Evolutionary conservation across 1,140 invertebrate species (phyloP), one percentile per base, ranked within the genome.

Genomic region (Lasaia peninsularis): DNA sequence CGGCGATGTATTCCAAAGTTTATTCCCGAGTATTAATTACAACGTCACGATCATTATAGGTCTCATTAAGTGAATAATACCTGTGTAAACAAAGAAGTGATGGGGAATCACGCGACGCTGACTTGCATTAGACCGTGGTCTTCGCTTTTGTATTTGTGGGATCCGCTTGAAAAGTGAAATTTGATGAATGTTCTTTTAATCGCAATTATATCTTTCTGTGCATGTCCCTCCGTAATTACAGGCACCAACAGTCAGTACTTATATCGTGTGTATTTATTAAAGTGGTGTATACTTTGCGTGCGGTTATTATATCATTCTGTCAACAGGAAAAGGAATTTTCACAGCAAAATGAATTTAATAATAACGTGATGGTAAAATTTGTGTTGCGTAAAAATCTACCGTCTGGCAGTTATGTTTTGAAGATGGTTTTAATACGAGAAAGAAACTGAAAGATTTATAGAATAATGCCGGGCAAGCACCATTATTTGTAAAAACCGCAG

Each of bases 81-180:
- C 63, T 72, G 65, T 73, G 71, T 75, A 78, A 80, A 80, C 79
- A 82, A 75, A 72, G 62, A 73, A 65, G 68, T 70, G 56, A 71
- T 68, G 65, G 62, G 80, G 77, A 79, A 85, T 69, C 78, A 82
- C 78, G 79, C 75, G 69, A 84, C 69, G 69, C 52, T 80, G 78
- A 67, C 73, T 73, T 69, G 69, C 73, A 74, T 63, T 63, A 62
- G 62, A 75, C 58, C 65, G 68, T 76, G 58, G 58, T 73, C 71
- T 69, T 68, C 50, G 44, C 60, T 60, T 71, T 64, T 73, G 71
- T 75, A 60, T 62, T 52, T 60, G 56, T 57, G 55, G 62, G 64
- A 71, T 73, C 71, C 70, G 66, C 65, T 73, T 60, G 62, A 58
- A 71, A 78, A 77, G 70, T 74, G 71, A 74, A 74, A 75, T 63